phyloP scores from a whole-genome alignment of 2,888 invertebrate genomes.

The Diarsia rubi region DNA sequence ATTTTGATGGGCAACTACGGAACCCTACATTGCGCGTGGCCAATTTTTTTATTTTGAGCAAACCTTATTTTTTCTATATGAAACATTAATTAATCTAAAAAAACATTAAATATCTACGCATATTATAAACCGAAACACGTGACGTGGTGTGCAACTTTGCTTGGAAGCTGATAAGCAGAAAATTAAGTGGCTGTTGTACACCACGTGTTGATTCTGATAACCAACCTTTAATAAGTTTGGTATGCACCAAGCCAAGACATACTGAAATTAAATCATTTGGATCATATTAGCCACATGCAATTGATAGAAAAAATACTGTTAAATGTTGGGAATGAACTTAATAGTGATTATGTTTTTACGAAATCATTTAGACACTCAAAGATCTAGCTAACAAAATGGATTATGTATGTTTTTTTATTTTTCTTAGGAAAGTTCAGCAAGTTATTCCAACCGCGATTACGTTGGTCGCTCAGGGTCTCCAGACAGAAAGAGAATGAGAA shows the following conservation, averaged over 20 bases:
- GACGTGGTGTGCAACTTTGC: not conserved
- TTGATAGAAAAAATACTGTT: not conserved
- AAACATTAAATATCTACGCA: too few species aligned
- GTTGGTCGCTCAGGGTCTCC: constrained; percentile 91
- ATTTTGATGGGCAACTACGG: too few species aligned
- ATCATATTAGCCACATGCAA: not conserved
- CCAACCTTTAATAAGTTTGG: too few species aligned
- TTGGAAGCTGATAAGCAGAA: not conserved
- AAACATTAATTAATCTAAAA: too few species aligned
- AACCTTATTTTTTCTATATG: too few species aligned
- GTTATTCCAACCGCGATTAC: constrained; percentile 90
- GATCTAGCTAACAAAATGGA: not conserved
- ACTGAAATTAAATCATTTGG: not conserved
- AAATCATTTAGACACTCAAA: not conserved
- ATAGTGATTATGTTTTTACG: too few species aligned
- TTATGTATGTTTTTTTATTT: not conserved
- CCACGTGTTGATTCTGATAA: not conserved
- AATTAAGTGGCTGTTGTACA: not conserved
- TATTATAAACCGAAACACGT: not conserved
- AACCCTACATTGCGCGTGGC: too few species aligned
- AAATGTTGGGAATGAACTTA: not conserved
- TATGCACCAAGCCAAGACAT: not conserved
- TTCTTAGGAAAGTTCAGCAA: constrained; percentile 86
- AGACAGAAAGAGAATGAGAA: constrained; percentile 92
- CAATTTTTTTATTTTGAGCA: too few species aligned